phyloP scores from a whole-genome alignment of 2,113 vertebrate genomes.

The Actinemys pallida region DNA sequence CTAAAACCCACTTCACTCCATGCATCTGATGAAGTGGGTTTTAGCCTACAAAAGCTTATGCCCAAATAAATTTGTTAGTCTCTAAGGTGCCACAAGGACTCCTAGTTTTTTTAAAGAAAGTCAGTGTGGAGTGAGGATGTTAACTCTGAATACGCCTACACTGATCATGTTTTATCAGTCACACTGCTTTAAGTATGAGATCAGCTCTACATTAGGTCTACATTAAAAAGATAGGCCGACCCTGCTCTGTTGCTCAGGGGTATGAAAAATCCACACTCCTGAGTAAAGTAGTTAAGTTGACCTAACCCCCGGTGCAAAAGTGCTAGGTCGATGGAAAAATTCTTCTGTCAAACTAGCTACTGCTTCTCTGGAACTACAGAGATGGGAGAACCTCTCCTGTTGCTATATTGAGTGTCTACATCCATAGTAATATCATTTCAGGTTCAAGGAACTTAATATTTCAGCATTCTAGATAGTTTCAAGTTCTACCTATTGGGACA shows the following conservation, averaged over 20 bases:
- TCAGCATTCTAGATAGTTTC: background rate
- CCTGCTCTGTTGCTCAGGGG: background rate
- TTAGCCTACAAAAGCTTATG: too few species aligned
- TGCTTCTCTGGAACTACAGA: too few species aligned
- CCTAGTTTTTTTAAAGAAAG: background rate
- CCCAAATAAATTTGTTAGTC: too few species aligned
- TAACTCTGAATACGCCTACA: background rate
- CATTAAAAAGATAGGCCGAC: background rate
- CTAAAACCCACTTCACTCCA: too few species aligned
- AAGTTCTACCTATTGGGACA: background rate
- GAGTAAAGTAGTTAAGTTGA: background rate
- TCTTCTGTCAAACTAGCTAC: background rate
- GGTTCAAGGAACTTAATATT: conserved; percentile 30
- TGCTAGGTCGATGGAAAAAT: background rate
- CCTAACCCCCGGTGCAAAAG: background rate
- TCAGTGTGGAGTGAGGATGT: background rate
- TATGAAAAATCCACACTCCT: background rate
- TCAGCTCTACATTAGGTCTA: background rate
- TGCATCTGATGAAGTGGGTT: too few species aligned
- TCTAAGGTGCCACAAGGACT: too few species aligned
- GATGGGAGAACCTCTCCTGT: background rate
- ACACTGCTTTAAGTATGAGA: background rate
- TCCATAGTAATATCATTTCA: conserved; percentile 14
- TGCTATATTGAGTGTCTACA: background rate
- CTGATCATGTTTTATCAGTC: background rate